phyloP scores from a whole-genome alignment of 2,888 invertebrate genomes.

The Chrysomela aeneicollis region DNA sequence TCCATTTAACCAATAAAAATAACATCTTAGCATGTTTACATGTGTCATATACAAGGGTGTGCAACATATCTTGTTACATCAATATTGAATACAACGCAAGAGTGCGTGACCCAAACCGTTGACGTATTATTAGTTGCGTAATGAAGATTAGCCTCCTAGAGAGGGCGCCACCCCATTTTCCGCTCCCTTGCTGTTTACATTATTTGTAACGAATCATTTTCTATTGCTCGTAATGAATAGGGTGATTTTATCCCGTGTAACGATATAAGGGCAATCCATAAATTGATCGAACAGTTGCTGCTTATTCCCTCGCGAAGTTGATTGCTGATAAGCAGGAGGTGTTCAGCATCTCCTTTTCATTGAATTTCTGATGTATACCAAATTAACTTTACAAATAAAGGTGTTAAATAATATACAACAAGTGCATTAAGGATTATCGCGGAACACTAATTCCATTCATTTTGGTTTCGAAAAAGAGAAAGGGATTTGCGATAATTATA shows the following conservation, averaged over 20 bases:
- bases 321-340: constrained; percentile 20
- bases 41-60: constrained; percentile 44
- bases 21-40: constrained; percentile 38
- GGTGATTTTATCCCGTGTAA: constrained; percentile 47
- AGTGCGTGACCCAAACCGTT: constrained; percentile 54
- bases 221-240: constrained; percentile 57
- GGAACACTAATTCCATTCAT: too few relatives aligned
- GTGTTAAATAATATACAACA: too few relatives aligned
- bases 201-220: constrained; percentile 61
- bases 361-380: too few relatives aligned
- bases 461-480: too few relatives aligned
- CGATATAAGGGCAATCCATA: constrained; percentile 40
- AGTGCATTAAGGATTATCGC: too few relatives aligned
- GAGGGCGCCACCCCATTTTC: constrained; percentile 52
- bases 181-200: constrained; percentile 53
- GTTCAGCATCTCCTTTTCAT: too few relatives aligned
- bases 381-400: too few relatives aligned
- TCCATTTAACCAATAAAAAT: constrained; percentile 28
- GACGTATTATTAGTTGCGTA: constrained; percentile 58
- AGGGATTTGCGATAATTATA: too few relatives aligned
- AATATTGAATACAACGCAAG: constrained; percentile 46
- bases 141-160: constrained; percentile 57
- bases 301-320: constrained; percentile 30
- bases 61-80: constrained; percentile 51
- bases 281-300: constrained; percentile 37